Evolutionary conservation across 2,113 vertebrate species (phyloP), one percentile per base, ranked within the genome.

Genomic region (Chinchilla lanigera): DNA sequence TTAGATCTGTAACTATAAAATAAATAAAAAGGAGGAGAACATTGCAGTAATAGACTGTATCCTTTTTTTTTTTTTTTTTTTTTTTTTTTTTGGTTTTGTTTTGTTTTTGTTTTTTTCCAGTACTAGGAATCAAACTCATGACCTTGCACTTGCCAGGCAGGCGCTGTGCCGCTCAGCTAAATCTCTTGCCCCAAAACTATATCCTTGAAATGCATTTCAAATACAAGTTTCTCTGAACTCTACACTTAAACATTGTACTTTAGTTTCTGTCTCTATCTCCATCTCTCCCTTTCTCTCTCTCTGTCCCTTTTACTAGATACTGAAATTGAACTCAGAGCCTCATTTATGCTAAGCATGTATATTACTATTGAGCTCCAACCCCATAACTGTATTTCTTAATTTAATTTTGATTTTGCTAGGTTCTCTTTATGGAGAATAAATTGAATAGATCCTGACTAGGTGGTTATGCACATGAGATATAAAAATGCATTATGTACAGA

Each of bases 301-400:
- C 1, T 44, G 0, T 58, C 6, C 12, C 1, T 30, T 47, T 30
- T 30, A 16, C 12, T 47, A 1, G 26, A 4, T 47, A 19, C 20
- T 61, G 8, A 41, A 41, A 61, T 44, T 61, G 82, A 44, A 44
- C 26, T 41, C 38, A 85, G 16, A 8, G 38, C 2, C 24, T 85
- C 41, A 44, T 9, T 9, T 19, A 22, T 20, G 1, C 38, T 19
- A 61, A 61, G n/a, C 47, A 80, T 19, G 13, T 44, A 28, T 4
- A 17, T 61, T 44, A 28, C 8, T 26, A 20, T 28, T 63, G 9
- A 47, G 9, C 7, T 47, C 7, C 28, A 63, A 3, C n/a, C 17
- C 7, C 38, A 85, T 16, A 19, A 10, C 17, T 7, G 24, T 30
- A 50, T 47, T 77, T 30, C 50, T 47, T 77, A 47, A 30, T 8